These are phyloP conservation scores for Lampropteryx suffumata DNA, from an alignment of 2,888 invertebrate genomes.

Conservation along the genomic window DNA sequence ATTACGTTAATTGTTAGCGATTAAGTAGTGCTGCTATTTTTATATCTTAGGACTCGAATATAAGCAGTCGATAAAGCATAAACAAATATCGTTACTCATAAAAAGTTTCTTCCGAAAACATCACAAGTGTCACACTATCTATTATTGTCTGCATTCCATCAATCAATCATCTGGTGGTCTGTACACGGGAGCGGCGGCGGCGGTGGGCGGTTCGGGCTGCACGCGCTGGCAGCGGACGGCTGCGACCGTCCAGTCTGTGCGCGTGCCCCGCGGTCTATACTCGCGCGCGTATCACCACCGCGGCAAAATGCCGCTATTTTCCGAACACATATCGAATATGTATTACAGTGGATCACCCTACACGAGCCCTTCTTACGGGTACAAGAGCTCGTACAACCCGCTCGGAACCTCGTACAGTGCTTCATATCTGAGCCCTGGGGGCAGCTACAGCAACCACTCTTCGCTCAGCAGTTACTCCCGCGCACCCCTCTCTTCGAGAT, in stretches of 20 bases:
- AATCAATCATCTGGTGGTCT: slow-evolving; percentile 70
- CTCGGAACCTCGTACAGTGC: slow-evolving; percentile 72
- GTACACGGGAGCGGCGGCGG: slow-evolving; percentile 41
- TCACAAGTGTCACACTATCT: slow-evolving; percentile 51
- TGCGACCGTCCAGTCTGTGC: slow-evolving; percentile 58
- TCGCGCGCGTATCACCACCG: slow-evolving; percentile 43
- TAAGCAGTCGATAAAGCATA: slow-evolving; percentile 1
- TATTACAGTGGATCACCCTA: slow-evolving; percentile 78
- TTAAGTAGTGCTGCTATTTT: slow-evolving; percentile 9
- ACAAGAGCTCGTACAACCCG: slow-evolving; percentile 70
- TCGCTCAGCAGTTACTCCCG: slow-evolving; percentile 83
- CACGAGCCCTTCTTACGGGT: slow-evolving; percentile 69
- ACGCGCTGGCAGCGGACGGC: slow-evolving; percentile 46
- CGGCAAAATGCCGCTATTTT: slow-evolving; percentile 85
- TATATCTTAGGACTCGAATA: neutral
- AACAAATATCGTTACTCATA: slow-evolving; percentile 28
- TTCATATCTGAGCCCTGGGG: slow-evolving; percentile 77
- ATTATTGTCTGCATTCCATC: slow-evolving; percentile 69
- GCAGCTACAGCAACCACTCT: slow-evolving; percentile 74
- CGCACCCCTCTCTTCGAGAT: slow-evolving; percentile 63
- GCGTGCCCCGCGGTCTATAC: slow-evolving; percentile 53
- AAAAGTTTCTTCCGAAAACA: slow-evolving; percentile 54
- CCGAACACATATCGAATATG: slow-evolving; percentile 85
- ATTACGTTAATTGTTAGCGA: slow-evolving; percentile 12
- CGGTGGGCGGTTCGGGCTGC: slow-evolving; percentile 39